Evolutionary conservation across 1,140 invertebrate species (phyloP).

Genomic region (Watersipora subatra): DNA sequence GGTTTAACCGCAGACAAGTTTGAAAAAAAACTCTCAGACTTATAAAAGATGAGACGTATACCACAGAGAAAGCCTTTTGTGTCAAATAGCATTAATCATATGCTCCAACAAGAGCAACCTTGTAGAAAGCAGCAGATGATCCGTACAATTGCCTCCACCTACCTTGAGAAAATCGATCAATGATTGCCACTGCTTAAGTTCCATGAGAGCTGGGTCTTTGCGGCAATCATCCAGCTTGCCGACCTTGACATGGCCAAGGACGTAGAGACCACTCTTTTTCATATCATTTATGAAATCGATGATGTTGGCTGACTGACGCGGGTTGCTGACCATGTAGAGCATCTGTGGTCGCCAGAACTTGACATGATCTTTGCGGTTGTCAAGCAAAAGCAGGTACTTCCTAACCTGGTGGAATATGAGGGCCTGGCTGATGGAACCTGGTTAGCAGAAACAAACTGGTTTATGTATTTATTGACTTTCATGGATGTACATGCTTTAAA

Average conservation of each 20-base stretch:
- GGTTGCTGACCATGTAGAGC: slow-evolving; percentile 76
- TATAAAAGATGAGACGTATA: too few species aligned
- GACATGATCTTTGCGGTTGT: slow-evolving; percentile 90
- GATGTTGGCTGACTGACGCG: slow-evolving; percentile 71
- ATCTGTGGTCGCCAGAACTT: slow-evolving; percentile 99
- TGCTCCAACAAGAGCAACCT: too few species aligned
- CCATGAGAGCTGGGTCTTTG: slow-evolving; percentile 18
- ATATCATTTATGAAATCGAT: slow-evolving; percentile 96
- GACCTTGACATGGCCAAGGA: slow-evolving; percentile 77
- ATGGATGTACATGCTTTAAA: too few species aligned
- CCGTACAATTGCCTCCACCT: too few species aligned
- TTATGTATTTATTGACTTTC: background rate
- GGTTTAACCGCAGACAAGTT: too few species aligned
- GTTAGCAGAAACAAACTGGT: background rate
- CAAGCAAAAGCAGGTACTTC: slow-evolving; percentile 88
- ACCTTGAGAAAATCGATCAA: slow-evolving; percentile 1
- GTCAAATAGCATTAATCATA: too few species aligned
- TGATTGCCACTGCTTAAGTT: background rate
- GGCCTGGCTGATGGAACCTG: slow-evolving; percentile 84
- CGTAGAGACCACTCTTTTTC: slow-evolving; percentile 93
- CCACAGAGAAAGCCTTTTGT: too few species aligned
- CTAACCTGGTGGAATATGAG: slow-evolving; percentile 97
- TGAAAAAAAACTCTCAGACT: too few species aligned
- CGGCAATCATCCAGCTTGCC: slow-evolving; percentile 26
- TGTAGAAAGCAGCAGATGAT: too few species aligned